Base-by-base conservation (phyloP, 2,797 vertebrate species). In the Gephyroberyx darwinii region DNA sequence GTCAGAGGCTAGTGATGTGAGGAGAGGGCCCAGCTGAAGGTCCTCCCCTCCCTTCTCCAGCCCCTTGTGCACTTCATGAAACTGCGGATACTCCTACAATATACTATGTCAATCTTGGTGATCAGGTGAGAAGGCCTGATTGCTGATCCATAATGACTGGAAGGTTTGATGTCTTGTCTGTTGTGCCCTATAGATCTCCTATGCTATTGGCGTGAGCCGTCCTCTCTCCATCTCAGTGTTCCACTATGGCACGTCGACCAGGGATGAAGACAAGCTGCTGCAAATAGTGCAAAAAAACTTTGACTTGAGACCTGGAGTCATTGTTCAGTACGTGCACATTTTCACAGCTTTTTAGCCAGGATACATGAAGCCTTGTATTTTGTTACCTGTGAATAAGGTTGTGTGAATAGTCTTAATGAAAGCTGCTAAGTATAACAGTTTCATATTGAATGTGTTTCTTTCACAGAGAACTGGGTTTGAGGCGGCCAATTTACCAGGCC, bases 291-390 rank as follows among this genome's bases (percentile, higher is more conserved):
- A 93, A 41, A 92, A 89, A 35, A 94, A 94, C 85, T 94, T 94
- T 45, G 93, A 94, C 83, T 84, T 94, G 62, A 88, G 93, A 41
- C 94, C 94, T n/a, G 94, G 93, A 4, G 85, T 93, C 65, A 93
- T 94, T 9, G 87, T 94, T 41, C 93, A 84, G 93, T 94, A 88
- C 67, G 90, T 75, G 20, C 5, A 5, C 0, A 14, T 20, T 59
- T 62, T 65, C 0, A 22, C 12, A n/a, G 30, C 12, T 16, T 33
- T 37, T 31, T 16, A 31, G 14, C 48, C 65, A 4, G 12, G 10
- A 14, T 14, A 43, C 12, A 12, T 14, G 41, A 43, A 14, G 16
- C 22, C 0, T 45, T 20, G 1, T 22, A 1, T 20, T 31, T 52
- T 61, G 1, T 48, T 35, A 1, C 26, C 7, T 14, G 22, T 5